Evolutionary conservation across 2,888 invertebrate species (phyloP), one percentile per base, ranked within the genome.

Genomic region (Latrodectus hesperus): DNA sequence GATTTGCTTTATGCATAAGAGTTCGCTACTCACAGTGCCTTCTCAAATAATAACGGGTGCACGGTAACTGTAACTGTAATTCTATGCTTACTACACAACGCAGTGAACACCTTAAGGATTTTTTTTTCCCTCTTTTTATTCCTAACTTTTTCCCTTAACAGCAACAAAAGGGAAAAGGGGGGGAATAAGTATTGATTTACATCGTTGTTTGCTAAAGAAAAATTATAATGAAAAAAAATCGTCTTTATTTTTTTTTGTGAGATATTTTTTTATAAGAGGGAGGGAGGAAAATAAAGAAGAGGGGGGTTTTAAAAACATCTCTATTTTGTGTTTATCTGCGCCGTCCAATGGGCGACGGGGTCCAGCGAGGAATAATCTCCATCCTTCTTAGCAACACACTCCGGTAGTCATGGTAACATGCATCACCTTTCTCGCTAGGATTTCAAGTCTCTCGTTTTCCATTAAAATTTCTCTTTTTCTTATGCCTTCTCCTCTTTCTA

Each of bases 271-370:
- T 17, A 68, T 22, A 22, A 14, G 26, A 9, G 68, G 68, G 68
- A 22, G 14, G 38, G 16, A 26, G 38, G 14, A 68, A 68, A 68
- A 22, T 68, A 22, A 68, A 68, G 22, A 65, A 67, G 22, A 22
- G 22, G 67, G 76, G 81, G 86, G 86, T 76, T 79, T 80, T 74
- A 80, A 76, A 79, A 81, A 86, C 86, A 86, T 86, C 86, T 86
- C 81, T 86, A 86, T 86, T 86, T 86, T 86, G 86, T 86, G 86
- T 86, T 86, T 86, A 86, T 86, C 81, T 81, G 81, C 72, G 76
- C 67, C 81, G 81, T 86, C 86, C 86, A 86, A 86, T 86, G 55
- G 86, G 81, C 70, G 80, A 81, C 53, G 70, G 55, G 65, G 86
- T 86, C 86, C 86, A 73, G 86, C 77, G 8, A 72, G 60, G 86